Base-by-base conservation (phyloP, 2,888 invertebrate species). In the Epistrophe eligans region DNA sequence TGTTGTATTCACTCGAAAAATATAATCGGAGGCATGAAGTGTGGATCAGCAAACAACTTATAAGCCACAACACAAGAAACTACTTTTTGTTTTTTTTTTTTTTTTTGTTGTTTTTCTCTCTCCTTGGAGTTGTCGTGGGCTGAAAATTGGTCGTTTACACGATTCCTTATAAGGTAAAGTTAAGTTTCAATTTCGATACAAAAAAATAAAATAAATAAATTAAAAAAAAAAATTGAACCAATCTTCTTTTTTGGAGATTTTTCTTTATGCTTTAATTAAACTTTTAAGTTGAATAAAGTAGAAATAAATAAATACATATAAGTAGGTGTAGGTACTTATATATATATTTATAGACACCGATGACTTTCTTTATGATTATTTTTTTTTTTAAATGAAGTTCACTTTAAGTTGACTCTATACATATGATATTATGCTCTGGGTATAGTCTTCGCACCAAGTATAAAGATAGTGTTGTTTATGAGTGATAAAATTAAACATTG, bases 81-180 rank as follows among this genome's bases (percentile, higher is more conserved):
- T 19, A 79, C 71, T 62, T 43, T 62, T 43, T 17, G 40, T 38
- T 10, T 35, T 57, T 1, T 13, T 55, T 8, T n/a, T n/a, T n/a
- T n/a, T n/a, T n/a, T n/a, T 24, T 24, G 24, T 24, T 2, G 24
- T 24, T 24, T 1, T 24, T 57, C 19, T 66, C 0, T 79, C 73
- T 55, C 77, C 73, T 67, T 62, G 38, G n/a, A 50, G 40, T 58
- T 43, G 38, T 72, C 45, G 87, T 87, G 83, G 87, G 87, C 55
- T 76, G 87, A 83, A 79, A 83, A 87, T 87, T 79, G 87, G 76
- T 79, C 77, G 77, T 77, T 84, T 77, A 79, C 72, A 71, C 66
- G 77, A 19, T 38, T 57, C 87, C 87, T 76, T 87, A 76, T 83
- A 79, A 62, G 87, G 83, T 43, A 24, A 43, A 52, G 70, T 71